Conservation (phyloP, 2,888 invertebrate species). For the Oxycera nigricornis region DNA sequence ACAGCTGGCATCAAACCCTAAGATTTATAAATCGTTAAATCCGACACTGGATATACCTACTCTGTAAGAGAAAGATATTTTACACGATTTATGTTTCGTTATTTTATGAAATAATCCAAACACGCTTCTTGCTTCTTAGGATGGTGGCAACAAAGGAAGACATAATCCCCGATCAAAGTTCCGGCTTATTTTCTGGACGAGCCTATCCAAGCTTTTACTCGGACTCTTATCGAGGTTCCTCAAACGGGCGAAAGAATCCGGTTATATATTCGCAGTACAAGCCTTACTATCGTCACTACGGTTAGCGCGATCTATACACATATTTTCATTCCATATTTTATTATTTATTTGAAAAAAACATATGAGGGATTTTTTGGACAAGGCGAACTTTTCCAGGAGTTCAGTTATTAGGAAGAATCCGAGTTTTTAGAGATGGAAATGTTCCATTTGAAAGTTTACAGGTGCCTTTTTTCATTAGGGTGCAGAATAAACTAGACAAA, state of each 20-base stretch:
- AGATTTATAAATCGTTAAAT: conserved; percentile 57
- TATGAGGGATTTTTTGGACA: no score
- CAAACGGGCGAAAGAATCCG: conserved; percentile 41
- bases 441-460: no score
- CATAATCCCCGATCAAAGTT: background rate
- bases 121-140: background rate
- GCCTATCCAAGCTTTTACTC: conserved; percentile 48
- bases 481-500: no score
- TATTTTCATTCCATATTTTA: no score
- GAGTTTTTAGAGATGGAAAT: no score
- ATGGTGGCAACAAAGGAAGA: conserved; percentile 1
- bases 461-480: no score
- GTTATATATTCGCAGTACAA: no score
- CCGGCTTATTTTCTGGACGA: conserved; percentile 56
- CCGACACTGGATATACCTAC: conserved; percentile 59
- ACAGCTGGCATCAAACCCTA: conserved; percentile 52
- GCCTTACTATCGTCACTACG: no score
- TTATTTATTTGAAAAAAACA: no score
- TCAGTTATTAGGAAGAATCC: no score
- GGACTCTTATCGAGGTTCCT: background rate
- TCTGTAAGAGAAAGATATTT: conserved; percentile 53
- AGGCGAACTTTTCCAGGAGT: no score
- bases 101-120: background rate
- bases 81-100: background rate
- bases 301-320: no score